Conservation (phyloP, 2,797 vertebrate genomes). For the Sebastes hubbsi region DNA sequence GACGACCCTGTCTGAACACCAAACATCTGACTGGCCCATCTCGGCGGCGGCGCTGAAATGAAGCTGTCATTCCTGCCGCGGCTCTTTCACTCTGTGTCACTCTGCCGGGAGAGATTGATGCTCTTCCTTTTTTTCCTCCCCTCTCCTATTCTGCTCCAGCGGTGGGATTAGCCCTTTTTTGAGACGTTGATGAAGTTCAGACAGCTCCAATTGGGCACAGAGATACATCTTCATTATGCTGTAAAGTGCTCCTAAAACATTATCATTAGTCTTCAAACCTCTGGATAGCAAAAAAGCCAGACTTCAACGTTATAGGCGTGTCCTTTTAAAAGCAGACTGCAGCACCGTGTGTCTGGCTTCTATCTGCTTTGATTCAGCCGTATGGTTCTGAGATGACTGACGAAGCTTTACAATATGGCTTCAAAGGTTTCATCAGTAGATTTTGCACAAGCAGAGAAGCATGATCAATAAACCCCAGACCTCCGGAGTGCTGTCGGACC, state of each 20-base stretch:
- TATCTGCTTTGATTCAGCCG: slow-evolving; percentile 30
- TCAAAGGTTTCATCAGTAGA: slow-evolving; percentile 14
- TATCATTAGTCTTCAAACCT: slow-evolving; percentile 66
- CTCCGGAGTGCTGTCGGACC: background rate
- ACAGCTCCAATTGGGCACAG: slow-evolving; percentile 57
- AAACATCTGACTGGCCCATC: slow-evolving; percentile 61
- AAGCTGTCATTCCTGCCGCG: slow-evolving; percentile 67
- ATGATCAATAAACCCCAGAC: slow-evolving; percentile 1
- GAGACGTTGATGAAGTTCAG: slow-evolving; percentile 69
- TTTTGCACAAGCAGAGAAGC: background rate
- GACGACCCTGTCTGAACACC: slow-evolving; percentile 62
- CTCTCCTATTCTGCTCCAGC: slow-evolving; percentile 39
- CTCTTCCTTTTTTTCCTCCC: slow-evolving; percentile 26
- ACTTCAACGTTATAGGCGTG: slow-evolving; percentile 14
- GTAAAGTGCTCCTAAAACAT: slow-evolving; percentile 66
- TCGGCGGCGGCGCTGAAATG: slow-evolving; percentile 56
- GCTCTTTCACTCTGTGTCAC: slow-evolving; percentile 54
- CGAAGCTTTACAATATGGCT: slow-evolving; percentile 16
- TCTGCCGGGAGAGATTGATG: slow-evolving; percentile 59
- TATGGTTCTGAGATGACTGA: slow-evolving; percentile 15
- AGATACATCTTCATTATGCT: slow-evolving; percentile 73
- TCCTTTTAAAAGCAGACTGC: slow-evolving; percentile 46
- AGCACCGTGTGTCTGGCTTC: slow-evolving; percentile 11
- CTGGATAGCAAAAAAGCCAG: slow-evolving; percentile 30
- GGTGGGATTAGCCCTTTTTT: slow-evolving; percentile 63